These are phyloP conservation scores for Pungitius pungitius DNA, from an alignment of 2,113 vertebrate species.

Conservation along the genomic window DNA sequence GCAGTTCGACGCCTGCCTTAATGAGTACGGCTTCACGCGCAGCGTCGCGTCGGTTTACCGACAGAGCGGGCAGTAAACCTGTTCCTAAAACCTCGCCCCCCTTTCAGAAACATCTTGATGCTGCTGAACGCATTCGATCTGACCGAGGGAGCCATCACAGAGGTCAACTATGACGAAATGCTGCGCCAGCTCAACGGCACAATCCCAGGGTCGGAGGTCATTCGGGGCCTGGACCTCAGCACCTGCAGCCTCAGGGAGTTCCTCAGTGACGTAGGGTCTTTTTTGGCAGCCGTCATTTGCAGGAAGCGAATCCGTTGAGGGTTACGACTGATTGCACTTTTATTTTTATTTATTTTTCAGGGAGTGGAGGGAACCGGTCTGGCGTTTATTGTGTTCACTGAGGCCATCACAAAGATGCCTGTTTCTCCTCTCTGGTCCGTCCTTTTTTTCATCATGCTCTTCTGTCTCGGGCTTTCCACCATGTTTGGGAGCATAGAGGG, in stretches of 20 bases:
- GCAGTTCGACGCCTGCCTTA: slow-evolving; percentile 81
- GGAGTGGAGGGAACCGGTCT: slow-evolving; percentile 95
- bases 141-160: slow-evolving; percentile 51
- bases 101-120: slow-evolving; percentile 64
- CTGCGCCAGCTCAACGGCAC: slow-evolving; percentile 54
- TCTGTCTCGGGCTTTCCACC: slow-evolving; percentile 94
- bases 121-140: slow-evolving; percentile 50
- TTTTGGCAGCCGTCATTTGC: slow-evolving; percentile 29
- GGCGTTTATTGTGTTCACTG: slow-evolving; percentile 96
- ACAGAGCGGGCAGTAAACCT: too few species aligned
- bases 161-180: slow-evolving; percentile 50
- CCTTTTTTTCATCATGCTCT: slow-evolving; percentile 96
- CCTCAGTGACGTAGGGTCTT: slow-evolving; percentile 75
- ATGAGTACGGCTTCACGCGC: too few species aligned
- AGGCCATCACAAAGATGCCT: slow-evolving; percentile 96
- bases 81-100: too few species aligned
- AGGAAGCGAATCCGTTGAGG: neutral
- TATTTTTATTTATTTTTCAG: slow-evolving; percentile 67
- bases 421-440: slow-evolving; percentile 91
- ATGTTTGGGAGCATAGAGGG: slow-evolving; percentile 96
- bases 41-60: too few species aligned
- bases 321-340: neutral
- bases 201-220: slow-evolving; percentile 17
- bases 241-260: slow-evolving; percentile 19
- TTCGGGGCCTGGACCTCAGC: slow-evolving; percentile 42